Conservation (phyloP, 1,140 invertebrate genomes). For the Drosophila insularis region DNA sequence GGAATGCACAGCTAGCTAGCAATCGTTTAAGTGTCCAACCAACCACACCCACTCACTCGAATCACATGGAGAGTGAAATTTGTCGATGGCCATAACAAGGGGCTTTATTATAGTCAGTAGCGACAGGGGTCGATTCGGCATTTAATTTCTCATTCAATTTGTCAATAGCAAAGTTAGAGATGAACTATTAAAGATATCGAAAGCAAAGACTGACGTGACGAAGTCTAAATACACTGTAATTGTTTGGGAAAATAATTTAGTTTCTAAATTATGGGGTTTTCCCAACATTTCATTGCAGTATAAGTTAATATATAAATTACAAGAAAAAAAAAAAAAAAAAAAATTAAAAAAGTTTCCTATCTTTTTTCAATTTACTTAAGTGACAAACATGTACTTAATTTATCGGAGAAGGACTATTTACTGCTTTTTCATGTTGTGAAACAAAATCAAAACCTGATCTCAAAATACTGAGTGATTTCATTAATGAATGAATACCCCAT, state of each 20-base stretch:
- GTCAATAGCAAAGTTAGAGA: neutral
- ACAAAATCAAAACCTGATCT: no score
- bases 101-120: conserved; percentile 1
- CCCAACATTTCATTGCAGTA: no score
- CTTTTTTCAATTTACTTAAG: no score
- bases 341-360: no score
- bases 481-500: no score
- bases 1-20: conserved; percentile 30
- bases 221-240: neutral
- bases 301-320: no score
- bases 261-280: no score
- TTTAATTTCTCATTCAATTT: neutral
- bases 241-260: neutral
- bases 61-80: neutral
- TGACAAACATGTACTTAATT: no score
- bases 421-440: no score
- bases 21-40: conserved; percentile 65
- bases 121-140: neutral
- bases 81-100: conserved; percentile 8
- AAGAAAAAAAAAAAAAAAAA: no score
- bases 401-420: no score
- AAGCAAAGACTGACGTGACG: neutral
- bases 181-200: neutral
- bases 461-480: no score
- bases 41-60: conserved; percentile 59